A percentile compares a stretch with the other conserved stretches of the same genome.
Conservation (phyloP, 2,113 vertebrate species). For the Trichechus manatus region DNA sequence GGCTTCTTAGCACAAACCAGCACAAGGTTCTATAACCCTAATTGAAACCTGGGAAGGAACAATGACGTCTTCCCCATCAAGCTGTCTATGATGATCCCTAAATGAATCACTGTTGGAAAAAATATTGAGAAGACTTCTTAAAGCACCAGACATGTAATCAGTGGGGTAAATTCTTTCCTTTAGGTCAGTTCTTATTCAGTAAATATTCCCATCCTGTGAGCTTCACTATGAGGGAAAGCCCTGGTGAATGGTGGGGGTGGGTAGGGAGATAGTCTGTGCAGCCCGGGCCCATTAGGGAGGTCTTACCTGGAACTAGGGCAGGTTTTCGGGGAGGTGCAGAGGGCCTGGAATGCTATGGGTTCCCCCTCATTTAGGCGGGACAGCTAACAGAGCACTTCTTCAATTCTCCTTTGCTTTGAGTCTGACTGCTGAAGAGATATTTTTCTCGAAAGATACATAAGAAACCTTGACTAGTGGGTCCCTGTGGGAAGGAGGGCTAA, state of each 20-base stretch:
- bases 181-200: not conserved
- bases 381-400: not conserved
- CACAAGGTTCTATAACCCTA: not conserved
- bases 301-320: not conserved
- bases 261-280: not conserved
- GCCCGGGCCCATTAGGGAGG: not conserved
- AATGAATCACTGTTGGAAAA: slow-evolving; percentile 72
- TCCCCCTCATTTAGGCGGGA: not conserved
- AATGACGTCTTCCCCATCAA: not conserved
- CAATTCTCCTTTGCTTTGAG: not conserved
- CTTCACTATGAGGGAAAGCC: not conserved
- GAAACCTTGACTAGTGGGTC: not conserved
- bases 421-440: not conserved
- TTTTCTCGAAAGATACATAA: not conserved
- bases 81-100: slow-evolving; percentile 43
- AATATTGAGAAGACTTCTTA: slow-evolving; percentile 49
- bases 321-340: not conserved
- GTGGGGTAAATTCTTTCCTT: slow-evolving; percentile 56
- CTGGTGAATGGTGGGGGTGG: not conserved
- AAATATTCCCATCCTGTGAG: slow-evolving; percentile 11
- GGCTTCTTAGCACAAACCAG: not conserved
- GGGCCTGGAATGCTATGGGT: not conserved
- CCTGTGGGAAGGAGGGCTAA: not conserved
- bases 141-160: slow-evolving; percentile 43
- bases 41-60: slow-evolving; percentile 9